Conservation (phyloP, 2,797 vertebrate species). For the Hafferia zeledoni region DNA sequence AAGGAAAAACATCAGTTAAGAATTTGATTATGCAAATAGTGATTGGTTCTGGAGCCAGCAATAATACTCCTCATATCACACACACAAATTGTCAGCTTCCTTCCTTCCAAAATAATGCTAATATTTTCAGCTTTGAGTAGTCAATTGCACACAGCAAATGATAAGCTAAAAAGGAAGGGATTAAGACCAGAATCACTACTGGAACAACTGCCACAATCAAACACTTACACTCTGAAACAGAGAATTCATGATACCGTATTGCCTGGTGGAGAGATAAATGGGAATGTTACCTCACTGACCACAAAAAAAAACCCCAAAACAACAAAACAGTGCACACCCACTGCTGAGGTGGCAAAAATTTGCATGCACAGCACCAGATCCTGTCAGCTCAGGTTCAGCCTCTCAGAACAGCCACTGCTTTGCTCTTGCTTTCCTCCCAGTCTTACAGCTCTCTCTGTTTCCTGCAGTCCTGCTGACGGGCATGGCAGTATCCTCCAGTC, state of each 20-base stretch:
- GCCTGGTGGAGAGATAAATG: neutral
- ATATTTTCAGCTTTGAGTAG: neutral
- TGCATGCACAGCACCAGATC: neutral
- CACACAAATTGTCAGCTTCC: neutral
- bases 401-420: neutral
- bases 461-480: neutral
- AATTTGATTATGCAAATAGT: neutral
- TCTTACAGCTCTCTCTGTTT: neutral
- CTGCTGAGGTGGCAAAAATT: neutral
- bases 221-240: neutral
- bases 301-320: neutral
- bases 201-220: neutral
- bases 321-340: neutral
- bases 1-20: neutral
- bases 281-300: no score
- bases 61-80: neutral
- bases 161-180: neutral
- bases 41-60: neutral
- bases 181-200: neutral
- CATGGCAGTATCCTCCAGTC: neutral
- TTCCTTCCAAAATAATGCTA: neutral
- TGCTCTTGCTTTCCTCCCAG: neutral
- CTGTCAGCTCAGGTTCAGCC: neutral
- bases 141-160: neutral
- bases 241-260: neutral